A percentile compares a stretch with the other conserved stretches of the same genome.
Evolutionary conservation across 2,113 vertebrate genomes (phyloP).

Genomic region (Pluvianellus socialis): DNA sequence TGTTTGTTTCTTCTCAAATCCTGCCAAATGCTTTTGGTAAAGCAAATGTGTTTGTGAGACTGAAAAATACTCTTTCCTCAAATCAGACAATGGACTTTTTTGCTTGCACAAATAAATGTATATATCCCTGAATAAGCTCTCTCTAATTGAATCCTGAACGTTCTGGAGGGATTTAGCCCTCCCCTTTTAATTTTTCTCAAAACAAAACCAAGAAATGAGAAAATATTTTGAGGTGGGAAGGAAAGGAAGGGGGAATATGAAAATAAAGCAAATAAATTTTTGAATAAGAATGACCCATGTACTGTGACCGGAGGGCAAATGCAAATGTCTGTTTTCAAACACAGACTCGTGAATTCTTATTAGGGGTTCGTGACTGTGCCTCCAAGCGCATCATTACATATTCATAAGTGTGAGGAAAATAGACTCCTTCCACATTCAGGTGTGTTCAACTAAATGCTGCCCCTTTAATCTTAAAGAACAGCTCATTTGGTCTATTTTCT

Average conservation of each 20-base stretch:
- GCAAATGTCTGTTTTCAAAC: conserved; percentile 78
- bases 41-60: not conserved
- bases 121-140: conserved; percentile 2
- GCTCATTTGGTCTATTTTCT: conserved; percentile 59
- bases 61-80: not conserved
- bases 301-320: conserved; percentile 75
- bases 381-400: conserved; percentile 69
- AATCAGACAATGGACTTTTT: conserved; percentile 38
- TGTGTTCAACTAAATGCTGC: conserved; percentile 56
- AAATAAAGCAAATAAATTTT: conserved; percentile 71
- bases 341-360: conserved; percentile 73
- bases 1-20: not conserved
- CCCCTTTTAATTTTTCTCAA: conserved; percentile 40
- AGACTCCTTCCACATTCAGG: conserved; percentile 66
- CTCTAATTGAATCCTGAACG: conserved; percentile 30
- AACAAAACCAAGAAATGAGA: conserved; percentile 56
- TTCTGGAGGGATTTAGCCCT: conserved; percentile 33
- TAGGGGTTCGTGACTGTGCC: conserved; percentile 67
- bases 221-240: conserved; percentile 49
- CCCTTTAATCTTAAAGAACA: conserved; percentile 58
- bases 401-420: conserved; percentile 63
- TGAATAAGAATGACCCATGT: conserved; percentile 73
- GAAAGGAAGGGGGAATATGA: conserved; percentile 28
- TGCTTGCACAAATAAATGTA: not conserved
- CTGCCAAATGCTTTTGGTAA: not conserved